phyloP scores from a whole-genome alignment of 1,140 invertebrate genomes.

The Drosophila subpulchrella region DNA sequence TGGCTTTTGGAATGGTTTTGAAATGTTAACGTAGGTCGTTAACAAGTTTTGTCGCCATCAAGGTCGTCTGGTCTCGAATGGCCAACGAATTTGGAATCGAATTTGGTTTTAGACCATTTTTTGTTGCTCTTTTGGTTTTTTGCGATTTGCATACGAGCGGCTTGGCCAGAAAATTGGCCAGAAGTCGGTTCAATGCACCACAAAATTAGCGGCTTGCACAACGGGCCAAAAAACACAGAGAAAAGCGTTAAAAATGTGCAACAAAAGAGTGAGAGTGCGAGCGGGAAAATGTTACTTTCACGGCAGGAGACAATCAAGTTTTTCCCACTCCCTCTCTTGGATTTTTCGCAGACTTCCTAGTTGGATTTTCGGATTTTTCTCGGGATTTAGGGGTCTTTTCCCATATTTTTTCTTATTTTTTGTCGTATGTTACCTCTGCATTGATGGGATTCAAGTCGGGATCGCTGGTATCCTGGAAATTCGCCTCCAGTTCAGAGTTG shows the following conservation, averaged over 20 bases:
- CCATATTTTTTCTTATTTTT: neutral
- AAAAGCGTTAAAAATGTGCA: constrained; percentile 15
- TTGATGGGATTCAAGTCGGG: constrained; percentile 82
- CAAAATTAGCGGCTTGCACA: constrained; percentile 57
- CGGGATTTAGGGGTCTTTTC: neutral
- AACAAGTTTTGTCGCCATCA: constrained; percentile 61
- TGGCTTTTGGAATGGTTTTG: constrained; percentile 43
- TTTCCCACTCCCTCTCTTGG: neutral
- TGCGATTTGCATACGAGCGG: constrained; percentile 24
- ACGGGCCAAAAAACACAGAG: constrained; percentile 5
- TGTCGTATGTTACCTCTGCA: constrained; percentile 68
- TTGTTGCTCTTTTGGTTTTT: constrained; percentile 2
- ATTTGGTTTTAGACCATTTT: constrained; percentile 9
- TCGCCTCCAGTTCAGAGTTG: constrained; percentile 24
- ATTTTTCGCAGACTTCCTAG: constrained; percentile 19
- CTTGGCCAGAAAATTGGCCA: constrained; percentile 7
- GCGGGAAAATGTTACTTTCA: constrained; percentile 34
- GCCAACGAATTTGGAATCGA: constrained; percentile 30
- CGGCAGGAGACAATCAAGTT: constrained; percentile 49
- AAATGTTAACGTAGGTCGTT: constrained; percentile 73
- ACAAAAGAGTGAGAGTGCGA: constrained; percentile 8
- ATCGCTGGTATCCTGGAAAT: constrained; percentile 54
- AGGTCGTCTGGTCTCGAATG: constrained; percentile 37
- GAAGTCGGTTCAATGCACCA: constrained; percentile 55
- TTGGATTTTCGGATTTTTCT: constrained; percentile 6